Evolutionary conservation across 2,888 invertebrate species (phyloP).

Genomic region (Drosophila buzzatii): DNA sequence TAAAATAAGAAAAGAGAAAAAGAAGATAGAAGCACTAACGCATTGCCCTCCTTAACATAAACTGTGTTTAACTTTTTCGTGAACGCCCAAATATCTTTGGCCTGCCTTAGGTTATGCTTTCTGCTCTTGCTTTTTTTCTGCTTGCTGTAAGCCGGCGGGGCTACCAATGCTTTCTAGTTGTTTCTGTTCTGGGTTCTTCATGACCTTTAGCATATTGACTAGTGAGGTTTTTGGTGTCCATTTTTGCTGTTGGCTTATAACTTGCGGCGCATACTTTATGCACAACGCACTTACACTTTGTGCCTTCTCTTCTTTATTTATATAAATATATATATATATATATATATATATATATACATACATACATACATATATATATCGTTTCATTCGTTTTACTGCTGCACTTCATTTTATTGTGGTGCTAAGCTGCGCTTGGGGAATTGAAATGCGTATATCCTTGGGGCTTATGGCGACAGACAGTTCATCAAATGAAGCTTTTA

Average conservation of each 20-base stretch:
- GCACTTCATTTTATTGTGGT: slow-evolving; percentile 78
- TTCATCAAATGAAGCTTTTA: slow-evolving; percentile 69
- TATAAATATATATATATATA: background rate
- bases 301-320: slow-evolving; percentile 11
- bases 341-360: background rate
- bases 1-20: background rate
- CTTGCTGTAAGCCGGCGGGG: slow-evolving; percentile 30
- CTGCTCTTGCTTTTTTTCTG: slow-evolving; percentile 36
- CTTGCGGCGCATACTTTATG: slow-evolving; percentile 74
- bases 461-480: slow-evolving; percentile 67
- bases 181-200: slow-evolving; percentile 38
- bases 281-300: slow-evolving; percentile 71
- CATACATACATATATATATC: background rate
- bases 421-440: slow-evolving; percentile 77
- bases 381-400: slow-evolving; percentile 65
- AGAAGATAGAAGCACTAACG: slow-evolving; percentile 32
- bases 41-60: slow-evolving; percentile 66
- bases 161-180: slow-evolving; percentile 19
- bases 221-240: slow-evolving; percentile 69
- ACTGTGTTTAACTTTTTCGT: slow-evolving; percentile 72
- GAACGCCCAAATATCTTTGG: slow-evolving; percentile 74
- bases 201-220: slow-evolving; percentile 76
- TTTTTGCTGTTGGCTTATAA: slow-evolving; percentile 70
- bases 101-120: slow-evolving; percentile 69
- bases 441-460: slow-evolving; percentile 68